Evolutionary conservation across 2,113 vertebrate genomes (phyloP).

Genomic region (Tursiops truncatus): DNA sequence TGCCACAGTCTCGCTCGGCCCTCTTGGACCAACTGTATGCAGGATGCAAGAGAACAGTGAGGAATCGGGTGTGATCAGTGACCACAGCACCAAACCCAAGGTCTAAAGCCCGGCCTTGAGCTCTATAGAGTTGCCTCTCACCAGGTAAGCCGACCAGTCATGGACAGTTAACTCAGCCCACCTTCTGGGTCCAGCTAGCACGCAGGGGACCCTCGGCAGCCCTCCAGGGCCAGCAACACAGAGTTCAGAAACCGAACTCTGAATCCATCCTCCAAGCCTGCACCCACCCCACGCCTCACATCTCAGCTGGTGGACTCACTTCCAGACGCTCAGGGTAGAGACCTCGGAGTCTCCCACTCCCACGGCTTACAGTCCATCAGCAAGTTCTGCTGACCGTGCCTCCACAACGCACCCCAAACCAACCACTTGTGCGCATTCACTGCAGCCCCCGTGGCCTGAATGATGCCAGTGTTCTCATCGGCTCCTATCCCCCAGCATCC

Average conservation of each 20-base stretch:
- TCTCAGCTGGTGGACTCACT: background rate
- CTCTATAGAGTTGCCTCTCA: background rate
- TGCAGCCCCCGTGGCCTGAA: background rate
- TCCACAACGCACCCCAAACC: background rate
- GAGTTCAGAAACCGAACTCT: background rate
- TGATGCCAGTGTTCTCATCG: background rate
- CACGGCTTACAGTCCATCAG: background rate
- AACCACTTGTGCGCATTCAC: background rate
- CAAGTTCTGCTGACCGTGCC: background rate
- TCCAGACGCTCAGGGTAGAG: background rate
- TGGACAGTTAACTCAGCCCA: background rate
- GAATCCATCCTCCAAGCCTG: background rate
- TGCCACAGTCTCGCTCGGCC: background rate
- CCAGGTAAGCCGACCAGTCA: background rate
- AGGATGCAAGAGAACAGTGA: background rate
- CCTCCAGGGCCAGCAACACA: background rate
- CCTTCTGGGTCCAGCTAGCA: background rate
- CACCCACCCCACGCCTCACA: too few species aligned
- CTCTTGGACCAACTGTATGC: background rate
- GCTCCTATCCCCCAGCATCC: background rate
- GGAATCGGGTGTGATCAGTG: background rate
- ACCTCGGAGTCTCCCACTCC: accelerated
- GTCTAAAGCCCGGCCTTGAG: background rate
- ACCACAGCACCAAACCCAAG: background rate
- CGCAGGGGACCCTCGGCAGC: background rate